phyloP scores from a whole-genome alignment of 2,113 vertebrate genomes.

The Lamprotornis superbus region DNA sequence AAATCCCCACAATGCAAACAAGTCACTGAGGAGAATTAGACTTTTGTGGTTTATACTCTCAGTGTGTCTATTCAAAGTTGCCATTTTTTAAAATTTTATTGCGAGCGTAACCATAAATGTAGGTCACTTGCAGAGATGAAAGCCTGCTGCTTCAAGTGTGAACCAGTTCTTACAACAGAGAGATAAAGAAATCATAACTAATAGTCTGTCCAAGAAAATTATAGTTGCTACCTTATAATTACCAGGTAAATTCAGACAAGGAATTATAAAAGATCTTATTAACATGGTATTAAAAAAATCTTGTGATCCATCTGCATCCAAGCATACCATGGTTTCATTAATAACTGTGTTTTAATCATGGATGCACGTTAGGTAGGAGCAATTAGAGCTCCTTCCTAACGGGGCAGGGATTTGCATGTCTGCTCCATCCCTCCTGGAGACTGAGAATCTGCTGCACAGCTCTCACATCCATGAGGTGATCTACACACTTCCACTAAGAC shows the following conservation, averaged over 20 bases:
- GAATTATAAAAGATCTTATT: slow-evolving; percentile 50
- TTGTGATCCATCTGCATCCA: not conserved
- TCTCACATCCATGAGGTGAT: not conserved
- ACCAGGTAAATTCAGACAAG: slow-evolving; percentile 67
- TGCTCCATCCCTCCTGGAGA: not conserved
- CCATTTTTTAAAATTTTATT: not conserved
- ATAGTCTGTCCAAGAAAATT: slow-evolving; percentile 59
- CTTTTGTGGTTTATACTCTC: not conserved
- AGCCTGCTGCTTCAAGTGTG: slow-evolving; percentile 41
- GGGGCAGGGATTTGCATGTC: not conserved
- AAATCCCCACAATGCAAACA: not conserved
- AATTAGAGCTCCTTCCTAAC: not conserved
- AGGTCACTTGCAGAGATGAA: slow-evolving; percentile 69
- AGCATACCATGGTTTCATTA: not conserved
- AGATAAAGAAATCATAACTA: slow-evolving; percentile 63
- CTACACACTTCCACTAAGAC: not conserved
- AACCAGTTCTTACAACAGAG: slow-evolving; percentile 32
- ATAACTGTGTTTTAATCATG: slow-evolving; percentile 5
- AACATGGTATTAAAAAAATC: not conserved
- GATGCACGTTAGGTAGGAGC: not conserved
- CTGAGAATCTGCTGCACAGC: not conserved
- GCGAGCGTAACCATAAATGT: slow-evolving; percentile 46
- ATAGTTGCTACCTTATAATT: slow-evolving; percentile 71
- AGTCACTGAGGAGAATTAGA: not conserved
- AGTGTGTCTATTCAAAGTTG: slow-evolving; percentile 31